Base-by-base conservation (phyloP, 1,140 invertebrate genomes). In the Lethrus apterus region DNA sequence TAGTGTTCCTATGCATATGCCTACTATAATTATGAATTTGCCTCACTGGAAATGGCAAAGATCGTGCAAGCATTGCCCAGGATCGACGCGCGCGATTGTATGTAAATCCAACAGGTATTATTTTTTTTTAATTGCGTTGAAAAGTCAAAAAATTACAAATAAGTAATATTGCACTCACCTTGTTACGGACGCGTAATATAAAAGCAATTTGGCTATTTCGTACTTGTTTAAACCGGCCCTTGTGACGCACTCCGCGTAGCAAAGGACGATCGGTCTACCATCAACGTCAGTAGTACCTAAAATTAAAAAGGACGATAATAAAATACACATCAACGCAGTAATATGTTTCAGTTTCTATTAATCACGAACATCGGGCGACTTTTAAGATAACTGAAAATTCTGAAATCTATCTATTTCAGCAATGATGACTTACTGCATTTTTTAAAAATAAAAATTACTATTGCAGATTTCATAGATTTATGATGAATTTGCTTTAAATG, bases 151-250 rank as follows among this genome's bases (percentile, higher is more conserved):
- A n/a, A n/a, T n/a, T n/a, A n/a, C n/a, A 62, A 20, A 29, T 41
- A n/a, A n/a, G n/a, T n/a, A n/a, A n/a, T n/a, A n/a, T n/a, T n/a
- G n/a, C n/a, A n/a, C 67, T 73, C 67, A 77, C 75, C 67, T 70
- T 14, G 73, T 70, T 56, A 77, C 68, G 26, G 73, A 70, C 34
- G 68, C 70, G 60, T 76, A 76, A 65, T 75, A 77, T 38, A 76
- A 61, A 33, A 77, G 51, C 45, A 76, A 55, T 44, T 73, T 74
- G 33, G 74, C 74, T 42, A 76, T 64, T 62, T 76, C 73, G 44
- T 74, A 71, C 55, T 72, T 72, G 48, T 73, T 72, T 18, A 76
- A 59, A 21, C 69, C 68, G 29, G 72, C 70, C 51, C 63, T 59
- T 18, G 63, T 58, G 46, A 76, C 68, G 50, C 64, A 68, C 48